Conservation (phyloP, 2,797 vertebrate genomes). For the Odontamblyopus lacepedii region DNA sequence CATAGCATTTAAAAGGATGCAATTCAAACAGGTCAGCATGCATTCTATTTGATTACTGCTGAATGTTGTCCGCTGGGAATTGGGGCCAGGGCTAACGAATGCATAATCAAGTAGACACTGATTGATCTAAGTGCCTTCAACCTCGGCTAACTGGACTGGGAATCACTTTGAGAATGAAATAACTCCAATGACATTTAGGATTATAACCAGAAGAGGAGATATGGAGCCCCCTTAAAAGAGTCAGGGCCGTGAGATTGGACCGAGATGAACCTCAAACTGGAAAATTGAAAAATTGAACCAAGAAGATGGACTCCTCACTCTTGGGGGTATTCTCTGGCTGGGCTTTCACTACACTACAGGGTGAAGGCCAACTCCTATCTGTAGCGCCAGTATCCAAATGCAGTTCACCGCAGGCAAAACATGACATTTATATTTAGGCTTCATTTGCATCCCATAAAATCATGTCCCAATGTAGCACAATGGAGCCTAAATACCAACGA, state of each 20-base stretch:
- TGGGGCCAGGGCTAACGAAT: slow-evolving; percentile 40
- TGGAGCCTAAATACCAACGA: background rate
- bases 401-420: slow-evolving; percentile 29
- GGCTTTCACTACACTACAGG: slow-evolving; percentile 15
- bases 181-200: slow-evolving; percentile 67
- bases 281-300: slow-evolving; percentile 77
- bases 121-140: slow-evolving; percentile 47
- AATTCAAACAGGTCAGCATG: slow-evolving; percentile 14
- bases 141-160: slow-evolving; percentile 47
- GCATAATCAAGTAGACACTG: slow-evolving; percentile 47
- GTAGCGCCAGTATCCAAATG: slow-evolving; percentile 49
- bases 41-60: background rate
- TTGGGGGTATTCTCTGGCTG: slow-evolving; percentile 20
- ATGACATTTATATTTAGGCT: slow-evolving; percentile 53
- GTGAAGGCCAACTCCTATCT: slow-evolving; percentile 36
- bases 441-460: slow-evolving; percentile 22
- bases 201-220: slow-evolving; percentile 66
- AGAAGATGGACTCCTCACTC: slow-evolving; percentile 59
- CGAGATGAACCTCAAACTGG: slow-evolving; percentile 63
- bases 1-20: slow-evolving; percentile 4
- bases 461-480: slow-evolving; percentile 8
- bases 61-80: slow-evolving; percentile 36
- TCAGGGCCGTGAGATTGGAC: slow-evolving; percentile 60
- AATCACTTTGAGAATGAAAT: slow-evolving; percentile 62
- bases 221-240: slow-evolving; percentile 61